Percentiles rank a stretch among this genome's conserved stretches.
Evolutionary conservation across 2,113 vertebrate species (phyloP).

Genomic region (Scytalopus superciliaris): DNA sequence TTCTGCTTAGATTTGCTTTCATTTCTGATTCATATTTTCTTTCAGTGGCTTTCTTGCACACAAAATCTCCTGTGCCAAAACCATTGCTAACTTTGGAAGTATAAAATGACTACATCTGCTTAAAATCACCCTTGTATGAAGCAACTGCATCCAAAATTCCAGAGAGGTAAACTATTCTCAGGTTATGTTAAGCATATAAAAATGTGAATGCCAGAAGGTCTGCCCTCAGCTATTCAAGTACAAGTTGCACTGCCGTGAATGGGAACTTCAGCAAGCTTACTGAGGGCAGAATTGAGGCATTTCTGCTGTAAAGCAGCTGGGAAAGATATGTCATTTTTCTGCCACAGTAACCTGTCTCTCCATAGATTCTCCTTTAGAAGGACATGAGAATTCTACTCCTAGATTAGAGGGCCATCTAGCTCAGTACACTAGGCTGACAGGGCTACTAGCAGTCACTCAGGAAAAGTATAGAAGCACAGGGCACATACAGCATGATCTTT

Average conservation of each 20-base stretch:
- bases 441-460: background rate
- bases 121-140: background rate
- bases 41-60: background rate
- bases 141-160: background rate
- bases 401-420: background rate
- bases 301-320: background rate
- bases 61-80: background rate
- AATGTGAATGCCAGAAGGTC: background rate
- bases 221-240: background rate
- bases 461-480: background rate
- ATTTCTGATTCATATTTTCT: background rate
- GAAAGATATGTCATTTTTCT: background rate
- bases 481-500: background rate
- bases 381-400: background rate
- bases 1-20: background rate
- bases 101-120: background rate
- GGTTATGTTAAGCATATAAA: background rate
- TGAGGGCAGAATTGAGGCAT: background rate
- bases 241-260: accelerated
- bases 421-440: background rate
- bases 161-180: background rate
- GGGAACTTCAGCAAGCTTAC: background rate
- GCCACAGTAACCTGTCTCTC: background rate
- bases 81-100: background rate
- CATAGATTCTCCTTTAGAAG: background rate